Base-by-base conservation (phyloP, 2,113 vertebrate species). In the Oncorhynchus mykiss region DNA sequence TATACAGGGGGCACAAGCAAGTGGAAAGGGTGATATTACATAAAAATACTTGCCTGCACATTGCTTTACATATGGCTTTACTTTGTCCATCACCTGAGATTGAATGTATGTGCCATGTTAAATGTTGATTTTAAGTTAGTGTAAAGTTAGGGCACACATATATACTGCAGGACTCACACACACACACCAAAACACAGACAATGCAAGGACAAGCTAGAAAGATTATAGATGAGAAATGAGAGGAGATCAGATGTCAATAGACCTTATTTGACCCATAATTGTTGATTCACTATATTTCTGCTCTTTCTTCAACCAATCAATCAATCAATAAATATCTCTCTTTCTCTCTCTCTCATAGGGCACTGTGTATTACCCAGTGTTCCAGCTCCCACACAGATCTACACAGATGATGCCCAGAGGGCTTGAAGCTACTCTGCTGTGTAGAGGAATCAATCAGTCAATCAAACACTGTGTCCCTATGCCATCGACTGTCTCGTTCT, bases 341-440 rank as follows among this genome's bases (percentile, higher is more conserved):
- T 34, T 20, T 57, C 51, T 20, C 51, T 8, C 24, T 4, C 24
- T 29, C 20, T 22, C 13, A 8, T 20, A 75, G 71, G 22, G 9
- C 74, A 78, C 1, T 29, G 18, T 29, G 39, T 72, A 88, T 88
- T 22, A 84, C 90, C 85, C 78, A 70, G 59, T 79, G 59, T 57
- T 78, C 82, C 76, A 25, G 81, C 83, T 88, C 86, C 82, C 88
- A 86, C 85, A 84, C 82, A 82, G 73, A 80, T 82, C 81, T 78
- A 79, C 85, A 74, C 71, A 77, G 79, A 82, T 3, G 74, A 80
- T 34, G 73, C 79, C 20, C n/a, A 2, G 80, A 73, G 75, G 0
- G 45, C 34, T 0, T n/a, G 24, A 16, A 54, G 76, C 27, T 0
- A 45, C 72, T 5, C 80, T 72, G 72, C 74, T 16, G 74, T 82